phyloP scores from a whole-genome alignment of 2,113 vertebrate genomes.

The Tragelaphus imberbis region DNA sequence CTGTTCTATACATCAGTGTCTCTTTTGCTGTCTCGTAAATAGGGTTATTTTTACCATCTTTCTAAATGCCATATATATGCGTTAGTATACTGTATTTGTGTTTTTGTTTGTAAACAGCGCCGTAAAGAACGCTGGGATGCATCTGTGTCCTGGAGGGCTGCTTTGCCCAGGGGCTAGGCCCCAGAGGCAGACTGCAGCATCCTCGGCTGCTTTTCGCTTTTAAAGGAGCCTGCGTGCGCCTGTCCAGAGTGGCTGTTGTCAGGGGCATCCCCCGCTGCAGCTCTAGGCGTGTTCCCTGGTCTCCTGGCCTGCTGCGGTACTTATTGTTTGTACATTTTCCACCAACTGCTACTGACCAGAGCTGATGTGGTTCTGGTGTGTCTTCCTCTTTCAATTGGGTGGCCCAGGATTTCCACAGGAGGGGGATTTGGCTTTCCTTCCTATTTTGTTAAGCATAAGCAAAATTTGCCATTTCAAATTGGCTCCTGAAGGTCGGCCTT shows the following conservation, averaged over 20 bases:
- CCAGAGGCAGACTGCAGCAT: background rate
- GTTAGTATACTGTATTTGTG: too few species aligned
- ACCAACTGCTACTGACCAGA: background rate
- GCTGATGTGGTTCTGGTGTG: background rate
- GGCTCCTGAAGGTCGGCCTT: background rate
- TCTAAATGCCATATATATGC: too few species aligned
- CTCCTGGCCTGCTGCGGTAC: background rate
- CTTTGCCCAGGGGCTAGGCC: background rate
- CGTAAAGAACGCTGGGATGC: rapidly evolving
- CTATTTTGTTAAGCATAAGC: background rate
- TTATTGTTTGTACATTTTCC: background rate
- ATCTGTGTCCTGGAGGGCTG: background rate
- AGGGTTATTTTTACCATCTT: too few species aligned
- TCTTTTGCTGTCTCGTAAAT: too few species aligned
- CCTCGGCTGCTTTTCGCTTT: background rate
- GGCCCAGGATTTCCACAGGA: background rate
- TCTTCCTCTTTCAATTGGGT: background rate
- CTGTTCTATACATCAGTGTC: too few species aligned
- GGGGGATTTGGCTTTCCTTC: background rate
- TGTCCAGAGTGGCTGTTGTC: background rate
- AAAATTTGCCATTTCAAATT: background rate
- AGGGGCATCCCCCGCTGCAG: rapidly evolving
- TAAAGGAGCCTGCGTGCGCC: background rate
- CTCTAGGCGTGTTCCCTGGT: background rate
- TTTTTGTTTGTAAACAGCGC: background rate